Base-by-base conservation (phyloP, 2,113 vertebrate genomes). In the Anseranas semipalmata region DNA sequence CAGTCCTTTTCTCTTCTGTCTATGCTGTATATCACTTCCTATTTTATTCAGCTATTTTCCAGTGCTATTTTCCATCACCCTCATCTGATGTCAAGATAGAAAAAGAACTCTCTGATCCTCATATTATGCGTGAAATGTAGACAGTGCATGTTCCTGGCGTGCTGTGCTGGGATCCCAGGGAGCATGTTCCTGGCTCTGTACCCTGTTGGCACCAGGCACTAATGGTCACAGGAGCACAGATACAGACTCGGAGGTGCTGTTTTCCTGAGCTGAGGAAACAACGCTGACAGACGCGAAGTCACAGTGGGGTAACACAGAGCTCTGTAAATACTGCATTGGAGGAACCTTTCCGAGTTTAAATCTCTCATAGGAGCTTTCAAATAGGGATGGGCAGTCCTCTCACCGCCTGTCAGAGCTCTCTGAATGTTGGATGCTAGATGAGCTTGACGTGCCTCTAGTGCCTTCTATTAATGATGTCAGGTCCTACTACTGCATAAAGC, bases 1-100 rank as follows among this genome's bases (percentile, higher is more conserved):
- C 28, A 21, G 21, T 77, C 22, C 43, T 91, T 83, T 79, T n/a
- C 30, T 88, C 5, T 18, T 59, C 19, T 53, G 9, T 41, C 33
- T 28, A 18, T 37, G 19, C n/a, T 74, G 7, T 71, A 1, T 74
- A 63, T 71, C 13, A 5, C n/a, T 70, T 79, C 8, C 20, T 84
- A 14, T 63, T 96, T 74, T 68, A 73, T 77, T 73, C 20, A 83
- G 10, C n/a, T 88, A 32, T 53, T 90, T 90, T 93, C 37, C 77
- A 33, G 20, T 91, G 45, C 20, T 80, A 7, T 88, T 94, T 95
- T 87, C 39, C 16, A 17, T 87, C 3, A 1, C 27, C 39, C 25
- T 78, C 86, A 78, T 78, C 60, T 45, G 41, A 4, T 84, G 39
- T 77, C 73, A 85, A n/a, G 67, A 58, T 13, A 59, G 60, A 70